These are phyloP conservation scores for Amblyjoppa fuscipennis DNA, from an alignment of 2,888 invertebrate genomes.

Conservation along the genomic window DNA sequence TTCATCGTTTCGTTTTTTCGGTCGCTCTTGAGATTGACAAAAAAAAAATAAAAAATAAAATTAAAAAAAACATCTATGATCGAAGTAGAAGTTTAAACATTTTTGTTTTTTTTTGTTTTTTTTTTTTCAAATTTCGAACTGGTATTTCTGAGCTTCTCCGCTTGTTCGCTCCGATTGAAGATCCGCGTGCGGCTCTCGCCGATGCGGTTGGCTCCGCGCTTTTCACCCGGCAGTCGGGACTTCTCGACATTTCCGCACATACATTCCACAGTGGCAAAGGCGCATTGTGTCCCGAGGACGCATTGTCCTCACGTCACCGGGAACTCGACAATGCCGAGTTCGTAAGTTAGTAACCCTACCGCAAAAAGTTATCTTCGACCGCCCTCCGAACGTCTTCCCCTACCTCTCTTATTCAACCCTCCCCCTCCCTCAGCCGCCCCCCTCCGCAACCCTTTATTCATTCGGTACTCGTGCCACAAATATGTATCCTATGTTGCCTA, in stretches of 20 bases:
- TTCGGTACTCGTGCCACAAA: conserved; percentile 53
- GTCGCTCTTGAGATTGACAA: too few relatives aligned
- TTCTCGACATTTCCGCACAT: conserved; percentile 19
- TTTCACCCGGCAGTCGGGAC: conserved; percentile 9
- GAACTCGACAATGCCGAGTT: conserved; percentile 81
- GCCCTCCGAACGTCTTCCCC: conserved; percentile 74
- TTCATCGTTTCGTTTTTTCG: too few relatives aligned
- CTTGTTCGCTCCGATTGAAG: conserved; percentile 27
- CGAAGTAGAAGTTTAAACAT: too few relatives aligned
- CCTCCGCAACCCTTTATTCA: conserved; percentile 1
- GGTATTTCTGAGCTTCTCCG: too few relatives aligned
- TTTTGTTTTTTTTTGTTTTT: too few relatives aligned
- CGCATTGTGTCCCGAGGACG: conserved; percentile 81
- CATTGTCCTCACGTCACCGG: conserved; percentile 82
- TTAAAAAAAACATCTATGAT: too few relatives aligned
- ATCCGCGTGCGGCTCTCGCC: background rate
- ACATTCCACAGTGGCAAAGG: conserved; percentile 51
- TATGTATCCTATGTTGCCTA: background rate
- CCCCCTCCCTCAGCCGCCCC: background rate
- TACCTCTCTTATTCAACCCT: conserved; percentile 12
- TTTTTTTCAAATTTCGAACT: too few relatives aligned
- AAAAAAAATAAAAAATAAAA: too few relatives aligned
- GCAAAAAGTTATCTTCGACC: conserved; percentile 82
- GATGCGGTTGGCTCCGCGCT: conserved; percentile 11
- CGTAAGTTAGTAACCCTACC: conserved; percentile 81